Base-by-base conservation (phyloP, 1,140 invertebrate genomes). In the Pinna nobilis region DNA sequence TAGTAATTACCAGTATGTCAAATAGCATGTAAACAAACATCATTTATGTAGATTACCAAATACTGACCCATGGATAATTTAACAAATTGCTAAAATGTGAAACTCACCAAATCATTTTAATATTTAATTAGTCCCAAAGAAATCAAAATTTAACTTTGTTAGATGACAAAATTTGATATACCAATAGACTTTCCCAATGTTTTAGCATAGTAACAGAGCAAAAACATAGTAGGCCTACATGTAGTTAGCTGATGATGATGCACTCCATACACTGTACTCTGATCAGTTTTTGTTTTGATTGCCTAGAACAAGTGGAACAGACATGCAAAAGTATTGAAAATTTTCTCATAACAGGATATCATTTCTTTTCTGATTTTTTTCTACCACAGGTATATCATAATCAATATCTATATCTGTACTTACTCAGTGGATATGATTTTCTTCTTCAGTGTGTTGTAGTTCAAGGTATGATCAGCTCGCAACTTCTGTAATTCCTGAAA, bases 371-470 rank as follows among this genome's bases (percentile, higher is more conserved):
- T 1, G 18, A 3, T 47, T 13, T 1, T 20, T 7, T 13, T 49
- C 3, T 23, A 47, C 30, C 9, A 25, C 30, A 11, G 0, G 3
- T 49, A 20, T 25, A 15, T 44, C 13, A 32, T 25, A 28, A 3
- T 23, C 6, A 33, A 32, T 44, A 3, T 9, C 13, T 1, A 57
- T 13, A 44, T 55, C 25, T 23, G 18, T 28, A 74, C 79, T 73
- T 73, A 80, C 79, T 80, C 79, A 28, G 79, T 80, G n/a, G 79
- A 77, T 28, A 80, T 80, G 13, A 80, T 78, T 49, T 80, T 80
- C 72, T 78, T 70, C 28, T 78, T 80, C n/a, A 80, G 47, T 25
- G 72, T 72, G 49, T 49, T 77, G 39, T 75, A 80, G 49, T 75
- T 80, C 55, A 57, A 41, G 33, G 75, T 60, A 44, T 80, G 79